Percentiles rank a stretch among this genome's conserved stretches.
Conservation (phyloP, 2,888 invertebrate species). For the Blastobasis adustella region DNA sequence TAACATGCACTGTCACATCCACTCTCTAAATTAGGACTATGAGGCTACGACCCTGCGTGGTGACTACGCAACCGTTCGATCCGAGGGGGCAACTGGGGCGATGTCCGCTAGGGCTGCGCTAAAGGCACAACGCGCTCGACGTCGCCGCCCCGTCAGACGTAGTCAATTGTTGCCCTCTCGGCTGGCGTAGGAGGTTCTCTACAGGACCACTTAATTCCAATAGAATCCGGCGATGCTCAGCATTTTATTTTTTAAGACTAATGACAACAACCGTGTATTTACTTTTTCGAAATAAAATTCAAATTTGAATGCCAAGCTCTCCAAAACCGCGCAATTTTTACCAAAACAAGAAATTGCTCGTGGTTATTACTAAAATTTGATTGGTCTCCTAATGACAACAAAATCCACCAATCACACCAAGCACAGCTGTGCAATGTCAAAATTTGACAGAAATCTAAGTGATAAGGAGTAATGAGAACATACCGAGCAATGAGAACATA, state of each 20-base stretch:
- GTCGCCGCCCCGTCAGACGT: constrained; percentile 20
- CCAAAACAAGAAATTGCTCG: constrained; percentile 27
- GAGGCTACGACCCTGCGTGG: constrained; percentile 39
- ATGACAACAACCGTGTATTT: neutral
- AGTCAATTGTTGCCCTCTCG: too few relatives aligned
- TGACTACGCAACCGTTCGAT: constrained; percentile 69
- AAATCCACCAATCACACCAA: constrained; percentile 11
- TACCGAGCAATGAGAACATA: too few relatives aligned
- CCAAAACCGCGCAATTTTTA: constrained; percentile 49
- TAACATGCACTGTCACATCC: constrained; percentile 8
- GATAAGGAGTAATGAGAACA: too few relatives aligned
- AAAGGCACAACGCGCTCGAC: constrained; percentile 62
- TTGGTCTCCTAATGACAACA: neutral
- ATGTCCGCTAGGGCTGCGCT: constrained; percentile 71
- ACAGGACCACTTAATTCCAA: constrained; percentile 9
- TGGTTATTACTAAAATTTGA: neutral
- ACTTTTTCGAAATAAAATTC: constrained; percentile 19
- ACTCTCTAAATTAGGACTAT: constrained; percentile 25
- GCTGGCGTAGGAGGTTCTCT: too few relatives aligned
- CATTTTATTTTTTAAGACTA: constrained; percentile 9
- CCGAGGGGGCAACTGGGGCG: constrained; percentile 70
- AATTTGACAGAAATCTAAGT: neutral
- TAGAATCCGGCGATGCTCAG: constrained; percentile 3
- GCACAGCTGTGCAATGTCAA: neutral
- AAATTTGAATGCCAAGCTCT: constrained; percentile 30